Evolutionary conservation across 2,113 vertebrate genomes (phyloP), one percentile per base, ranked within the genome.

Genomic region (Colistium nudipinnis): DNA sequence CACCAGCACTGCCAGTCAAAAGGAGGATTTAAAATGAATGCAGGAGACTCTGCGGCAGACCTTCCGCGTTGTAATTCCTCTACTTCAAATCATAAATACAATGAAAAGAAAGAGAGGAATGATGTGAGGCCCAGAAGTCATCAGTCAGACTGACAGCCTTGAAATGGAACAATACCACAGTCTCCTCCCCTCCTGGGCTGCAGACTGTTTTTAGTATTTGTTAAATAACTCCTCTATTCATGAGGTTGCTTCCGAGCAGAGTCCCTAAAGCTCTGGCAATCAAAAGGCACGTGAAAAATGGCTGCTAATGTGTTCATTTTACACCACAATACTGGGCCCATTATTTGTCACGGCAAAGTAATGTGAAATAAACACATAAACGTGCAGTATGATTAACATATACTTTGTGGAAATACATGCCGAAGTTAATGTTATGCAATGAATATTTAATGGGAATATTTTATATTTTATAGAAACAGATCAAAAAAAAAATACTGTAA

Each of bases 111-210:
- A 85, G 56, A 80, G 78, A 83, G 70, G 68, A 74, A 85, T 71
- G 84, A 84, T 74, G 83, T 70, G 80, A 79, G 77, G 82, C 84
- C 60, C 78, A 30, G 43, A 78, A 87, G 82, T 88, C 85, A 91
- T 91, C 87, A 75, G 85, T 91, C 86, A 91, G 88, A 82, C 74
- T 89, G 89, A 88, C 90, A 89, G 80, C 70, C 78, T 76, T 86
- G 88, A 87, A 90, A 90, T 89, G 75, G 87, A 89, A 91, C 86
- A 91, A 86, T 88, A 52, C 74, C 49, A 9, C n/a, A 20, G 83
- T 72, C 83, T 77, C 87, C 88, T 86, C 88, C 86, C 86, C 84
- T 84, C 81, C 83, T 73, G 74, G 41, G 74, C 80, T 60, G 70
- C 79, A 78, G 56, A 65, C 65, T 77, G 69, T 78, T 85, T n/a